Conservation (phyloP, 1,140 invertebrate genomes). For the Microplitis mediator region DNA sequence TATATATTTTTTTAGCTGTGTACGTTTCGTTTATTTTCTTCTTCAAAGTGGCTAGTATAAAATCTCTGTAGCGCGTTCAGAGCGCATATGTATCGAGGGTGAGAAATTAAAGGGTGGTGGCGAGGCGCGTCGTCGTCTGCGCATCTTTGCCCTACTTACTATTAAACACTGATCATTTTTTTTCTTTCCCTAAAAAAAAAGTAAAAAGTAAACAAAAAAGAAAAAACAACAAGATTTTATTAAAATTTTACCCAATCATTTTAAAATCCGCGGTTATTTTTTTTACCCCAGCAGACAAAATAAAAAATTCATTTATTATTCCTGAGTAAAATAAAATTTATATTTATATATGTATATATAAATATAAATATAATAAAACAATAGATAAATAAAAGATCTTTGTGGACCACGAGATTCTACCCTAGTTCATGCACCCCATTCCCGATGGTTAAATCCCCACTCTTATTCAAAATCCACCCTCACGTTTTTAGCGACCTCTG, state of each 20-base stretch:
- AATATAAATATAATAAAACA: neutral
- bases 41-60: neutral
- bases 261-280: too few relatives aligned
- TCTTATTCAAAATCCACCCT: neutral
- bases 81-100: neutral
- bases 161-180: neutral
- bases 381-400: neutral
- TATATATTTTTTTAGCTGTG: too few relatives aligned
- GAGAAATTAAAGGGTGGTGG: neutral
- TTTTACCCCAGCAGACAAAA: neutral
- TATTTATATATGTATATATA: neutral
- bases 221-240: neutral
- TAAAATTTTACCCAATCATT: too few relatives aligned
- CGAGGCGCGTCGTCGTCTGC: slow-evolving; percentile 9
- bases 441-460: neutral
- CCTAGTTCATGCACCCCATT: slow-evolving; percentile 1
- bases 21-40: neutral
- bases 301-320: neutral
- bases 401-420: slow-evolving; percentile 2
- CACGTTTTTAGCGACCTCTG: slow-evolving; percentile 8
- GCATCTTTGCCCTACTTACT: slow-evolving; percentile 24
- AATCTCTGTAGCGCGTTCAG: neutral
- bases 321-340: neutral
- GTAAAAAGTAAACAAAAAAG: neutral
- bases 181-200: neutral